phyloP scores from a whole-genome alignment of 2,113 vertebrate genomes.

The Paradisaea rubra region DNA sequence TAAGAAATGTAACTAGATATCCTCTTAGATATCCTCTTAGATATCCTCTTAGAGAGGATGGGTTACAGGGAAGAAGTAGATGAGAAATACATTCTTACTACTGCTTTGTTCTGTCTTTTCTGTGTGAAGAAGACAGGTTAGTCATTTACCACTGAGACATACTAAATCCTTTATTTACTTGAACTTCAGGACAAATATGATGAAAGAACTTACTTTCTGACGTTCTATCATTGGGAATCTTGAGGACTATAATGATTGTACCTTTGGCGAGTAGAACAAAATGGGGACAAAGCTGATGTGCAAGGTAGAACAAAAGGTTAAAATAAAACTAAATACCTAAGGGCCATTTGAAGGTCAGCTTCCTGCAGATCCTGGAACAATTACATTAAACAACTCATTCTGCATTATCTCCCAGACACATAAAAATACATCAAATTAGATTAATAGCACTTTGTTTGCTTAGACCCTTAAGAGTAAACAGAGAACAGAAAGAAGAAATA shows the following conservation, averaged over 20 bases:
- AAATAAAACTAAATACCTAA: not conserved
- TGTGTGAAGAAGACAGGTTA: not conserved
- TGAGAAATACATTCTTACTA: not conserved
- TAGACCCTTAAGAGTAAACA: not conserved
- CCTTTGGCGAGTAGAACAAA: not conserved
- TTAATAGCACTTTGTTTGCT: not conserved
- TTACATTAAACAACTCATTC: not conserved
- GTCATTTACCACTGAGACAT: not conserved
- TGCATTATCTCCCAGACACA: not conserved
- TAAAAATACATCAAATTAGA: not conserved
- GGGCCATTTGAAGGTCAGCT: not conserved
- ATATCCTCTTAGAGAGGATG: not conserved
- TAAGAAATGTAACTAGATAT: not conserved
- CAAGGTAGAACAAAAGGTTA: not conserved
- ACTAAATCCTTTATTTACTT: not conserved
- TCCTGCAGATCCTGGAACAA: not conserved
- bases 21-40: not conserved
- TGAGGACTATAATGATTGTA: not conserved
- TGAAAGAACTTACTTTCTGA: not conserved
- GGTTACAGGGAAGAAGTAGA: not conserved
- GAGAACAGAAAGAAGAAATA: not conserved
- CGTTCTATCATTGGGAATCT: not conserved
- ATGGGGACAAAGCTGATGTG: not conserved
- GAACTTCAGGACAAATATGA: not conserved
- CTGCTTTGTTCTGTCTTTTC: not conserved